Conservation (phyloP, 2,888 invertebrate genomes). For the Cataglyphis albicans region DNA sequence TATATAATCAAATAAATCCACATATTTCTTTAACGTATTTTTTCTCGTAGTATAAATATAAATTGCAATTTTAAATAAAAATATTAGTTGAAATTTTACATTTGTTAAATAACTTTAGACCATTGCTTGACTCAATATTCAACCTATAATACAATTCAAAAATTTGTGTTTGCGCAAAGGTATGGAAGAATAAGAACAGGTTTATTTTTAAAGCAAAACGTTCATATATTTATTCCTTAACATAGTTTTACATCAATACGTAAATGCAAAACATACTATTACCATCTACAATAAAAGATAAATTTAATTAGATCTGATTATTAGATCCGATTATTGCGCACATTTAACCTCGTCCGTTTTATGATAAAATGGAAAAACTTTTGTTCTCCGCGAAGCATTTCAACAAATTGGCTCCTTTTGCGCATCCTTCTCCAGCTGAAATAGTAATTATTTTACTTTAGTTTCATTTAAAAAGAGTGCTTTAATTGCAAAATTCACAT, state of each 20-base stretch:
- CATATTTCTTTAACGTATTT: neutral
- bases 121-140: neutral
- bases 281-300: neutral
- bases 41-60: neutral
- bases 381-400: conserved; percentile 53
- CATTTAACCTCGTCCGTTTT: neutral
- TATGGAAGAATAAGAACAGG: neutral
- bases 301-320: neutral
- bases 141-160: neutral
- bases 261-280: neutral
- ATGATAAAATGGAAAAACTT: neutral
- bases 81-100: neutral
- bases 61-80: neutral
- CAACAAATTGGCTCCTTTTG: conserved; percentile 49
- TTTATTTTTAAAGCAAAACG: neutral
- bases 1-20: neutral
- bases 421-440: conserved; percentile 57
- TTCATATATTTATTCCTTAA: conserved; percentile 10
- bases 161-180: neutral
- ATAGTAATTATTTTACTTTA: conserved; percentile 14
- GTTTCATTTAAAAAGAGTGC: neutral
- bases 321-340: neutral
- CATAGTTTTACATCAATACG: neutral
- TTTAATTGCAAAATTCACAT: neutral
- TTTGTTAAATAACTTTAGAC: neutral